phyloP scores from a whole-genome alignment of 2,797 vertebrate species.

The Gallinago solitaria region DNA sequence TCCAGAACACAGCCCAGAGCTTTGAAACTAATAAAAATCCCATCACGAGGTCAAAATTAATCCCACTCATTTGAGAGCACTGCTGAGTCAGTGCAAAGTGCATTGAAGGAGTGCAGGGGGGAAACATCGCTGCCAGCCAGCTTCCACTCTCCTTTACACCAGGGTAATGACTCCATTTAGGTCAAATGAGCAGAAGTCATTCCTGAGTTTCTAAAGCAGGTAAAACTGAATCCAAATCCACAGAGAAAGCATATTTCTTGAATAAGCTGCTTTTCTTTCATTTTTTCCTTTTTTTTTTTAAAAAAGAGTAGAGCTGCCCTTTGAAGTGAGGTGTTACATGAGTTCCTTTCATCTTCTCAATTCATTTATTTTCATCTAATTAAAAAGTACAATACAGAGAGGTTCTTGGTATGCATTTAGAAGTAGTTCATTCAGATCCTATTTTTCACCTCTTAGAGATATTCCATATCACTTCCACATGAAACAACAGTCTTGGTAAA shows the following conservation, averaged over 20 bases:
- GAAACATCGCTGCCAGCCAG: background rate
- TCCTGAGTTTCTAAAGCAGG: background rate
- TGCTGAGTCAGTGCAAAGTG: constrained; percentile 12
- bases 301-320: constrained; percentile 41
- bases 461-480: background rate
- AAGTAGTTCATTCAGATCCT: constrained; percentile 4
- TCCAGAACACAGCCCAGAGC: background rate
- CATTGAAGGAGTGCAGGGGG: accelerated
- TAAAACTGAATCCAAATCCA: constrained; percentile 33
- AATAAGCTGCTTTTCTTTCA: constrained; percentile 40
- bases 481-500: background rate
- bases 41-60: background rate
- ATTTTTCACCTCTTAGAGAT: background rate
- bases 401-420: background rate
- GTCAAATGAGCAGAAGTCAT: constrained; percentile 28
- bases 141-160: background rate
- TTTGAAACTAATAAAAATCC: background rate
- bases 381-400: constrained; percentile 49
- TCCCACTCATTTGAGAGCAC: background rate
- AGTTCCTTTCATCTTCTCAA: constrained; percentile 66
- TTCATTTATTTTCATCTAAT: constrained; percentile 68
- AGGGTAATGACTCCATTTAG: background rate
- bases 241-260: constrained; percentile 10
- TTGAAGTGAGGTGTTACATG: constrained; percentile 57
- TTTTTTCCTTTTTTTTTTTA: background rate